Conservation (phyloP, 1,140 invertebrate species). For the Marisa cornuarietis region DNA sequence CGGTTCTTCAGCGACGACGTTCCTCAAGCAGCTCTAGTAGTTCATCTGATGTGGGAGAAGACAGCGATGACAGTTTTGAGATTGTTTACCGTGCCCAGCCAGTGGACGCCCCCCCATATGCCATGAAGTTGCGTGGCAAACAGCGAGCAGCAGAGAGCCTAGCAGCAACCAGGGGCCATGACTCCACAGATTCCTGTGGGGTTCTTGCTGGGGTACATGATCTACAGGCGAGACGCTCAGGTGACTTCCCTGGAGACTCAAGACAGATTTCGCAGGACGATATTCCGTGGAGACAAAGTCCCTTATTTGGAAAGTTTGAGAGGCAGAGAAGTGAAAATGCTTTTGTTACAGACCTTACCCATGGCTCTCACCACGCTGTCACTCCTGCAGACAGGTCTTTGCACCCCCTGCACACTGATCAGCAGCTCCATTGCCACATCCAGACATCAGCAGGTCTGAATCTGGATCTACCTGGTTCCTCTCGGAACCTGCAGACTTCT, state of each 20-base stretch:
- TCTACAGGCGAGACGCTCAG: background rate
- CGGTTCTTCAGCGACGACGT: background rate
- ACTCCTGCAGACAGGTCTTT: no score
- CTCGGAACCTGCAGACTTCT: no score
- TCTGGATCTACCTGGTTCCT: background rate
- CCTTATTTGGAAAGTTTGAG: conserved; percentile 1
- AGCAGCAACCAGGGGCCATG: background rate
- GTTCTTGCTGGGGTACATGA: background rate
- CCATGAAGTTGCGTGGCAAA: conserved; percentile 10
- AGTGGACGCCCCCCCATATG: background rate
- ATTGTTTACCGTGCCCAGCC: conserved; percentile 9
- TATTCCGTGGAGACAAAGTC: conserved; percentile 4
- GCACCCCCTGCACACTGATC: no score
- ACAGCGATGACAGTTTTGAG: conserved; percentile 16
- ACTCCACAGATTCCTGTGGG: no score
- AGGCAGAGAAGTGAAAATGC: background rate
- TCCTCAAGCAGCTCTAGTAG: conserved; percentile 2
- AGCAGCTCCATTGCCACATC: no score
- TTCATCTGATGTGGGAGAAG: conserved; percentile 11
- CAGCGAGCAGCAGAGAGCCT: background rate
- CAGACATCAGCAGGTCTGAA: background rate
- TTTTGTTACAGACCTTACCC: no score
- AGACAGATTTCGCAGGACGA: background rate
- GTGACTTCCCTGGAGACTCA: background rate
- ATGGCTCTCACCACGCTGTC: no score